phyloP scores from a whole-genome alignment of 2,113 vertebrate species.

The Coracopsis vasa region DNA sequence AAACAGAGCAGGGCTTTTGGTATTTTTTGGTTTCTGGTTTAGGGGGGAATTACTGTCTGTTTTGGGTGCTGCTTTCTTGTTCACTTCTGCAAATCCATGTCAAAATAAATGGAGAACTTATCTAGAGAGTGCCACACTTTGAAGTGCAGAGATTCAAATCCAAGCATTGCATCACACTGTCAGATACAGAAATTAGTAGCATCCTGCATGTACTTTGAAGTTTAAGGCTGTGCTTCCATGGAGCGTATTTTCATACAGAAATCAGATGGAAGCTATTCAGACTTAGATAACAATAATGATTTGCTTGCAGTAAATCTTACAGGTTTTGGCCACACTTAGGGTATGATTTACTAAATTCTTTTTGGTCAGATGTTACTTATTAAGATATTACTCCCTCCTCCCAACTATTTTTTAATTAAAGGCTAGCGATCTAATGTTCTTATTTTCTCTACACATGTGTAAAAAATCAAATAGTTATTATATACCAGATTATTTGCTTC shows the following conservation, averaged over 20 bases:
- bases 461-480: constrained; percentile 68
- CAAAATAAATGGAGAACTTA: constrained; percentile 84
- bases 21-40: constrained; percentile 55
- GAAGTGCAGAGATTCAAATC: constrained; percentile 85
- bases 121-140: constrained; percentile 78
- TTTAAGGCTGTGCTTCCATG: constrained; percentile 54
- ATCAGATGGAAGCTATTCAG: constrained; percentile 82
- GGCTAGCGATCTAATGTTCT: constrained; percentile 61
- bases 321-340: constrained; percentile 63
- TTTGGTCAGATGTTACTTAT: constrained; percentile 72
- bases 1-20: neutral
- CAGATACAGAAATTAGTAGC: constrained; percentile 81
- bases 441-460: constrained; percentile 61
- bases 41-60: constrained; percentile 52
- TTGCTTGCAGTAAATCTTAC: constrained; percentile 66
- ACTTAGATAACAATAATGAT: constrained; percentile 78
- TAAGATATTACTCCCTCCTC: constrained; percentile 56
- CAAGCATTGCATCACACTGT: constrained; percentile 79
- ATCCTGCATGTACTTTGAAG: constrained; percentile 82
- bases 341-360: constrained; percentile 45
- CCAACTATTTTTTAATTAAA: constrained; percentile 75
- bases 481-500: constrained; percentile 5
- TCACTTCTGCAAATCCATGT: constrained; percentile 86
- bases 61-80: constrained; percentile 83
- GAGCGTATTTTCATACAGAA: constrained; percentile 69